These are phyloP conservation scores for Sinocyclocheilus grahami DNA, from an alignment of 2,113 vertebrate species.

Conservation along the genomic window DNA sequence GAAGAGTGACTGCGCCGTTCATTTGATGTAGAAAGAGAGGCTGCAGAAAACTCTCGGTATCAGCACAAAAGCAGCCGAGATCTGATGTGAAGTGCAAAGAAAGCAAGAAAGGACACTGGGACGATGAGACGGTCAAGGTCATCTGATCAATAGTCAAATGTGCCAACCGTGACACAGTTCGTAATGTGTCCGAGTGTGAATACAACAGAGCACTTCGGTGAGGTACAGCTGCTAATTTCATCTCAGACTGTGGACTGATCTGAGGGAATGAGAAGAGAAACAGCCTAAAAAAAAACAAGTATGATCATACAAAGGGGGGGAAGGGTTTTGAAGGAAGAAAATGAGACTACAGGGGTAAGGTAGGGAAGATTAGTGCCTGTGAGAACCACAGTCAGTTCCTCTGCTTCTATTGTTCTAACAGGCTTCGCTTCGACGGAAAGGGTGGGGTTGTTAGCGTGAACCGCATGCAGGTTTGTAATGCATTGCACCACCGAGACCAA, in stretches of 20 bases:
- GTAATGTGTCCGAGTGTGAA: not conserved
- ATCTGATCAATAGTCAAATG: slow-evolving; percentile 24
- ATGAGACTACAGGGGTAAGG: slow-evolving; percentile 20
- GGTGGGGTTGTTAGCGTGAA: slow-evolving; percentile 12
- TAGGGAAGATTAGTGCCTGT: slow-evolving; percentile 16
- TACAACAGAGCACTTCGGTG: too few species aligned
- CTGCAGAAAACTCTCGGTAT: not conserved
- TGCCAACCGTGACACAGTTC: not conserved
- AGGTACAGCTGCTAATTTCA: slow-evolving; percentile 12
- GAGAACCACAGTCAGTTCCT: slow-evolving; percentile 20
- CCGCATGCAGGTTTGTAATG: slow-evolving; percentile 20
- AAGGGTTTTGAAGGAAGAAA: slow-evolving; percentile 27
- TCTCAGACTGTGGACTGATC: not conserved
- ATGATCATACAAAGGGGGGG: slow-evolving; percentile 14
- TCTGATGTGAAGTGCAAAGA: slow-evolving; percentile 16
- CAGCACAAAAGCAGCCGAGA: slow-evolving; percentile 15
- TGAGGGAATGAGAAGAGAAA: slow-evolving; percentile 9
- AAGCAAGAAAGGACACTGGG: not conserved
- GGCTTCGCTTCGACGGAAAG: not conserved
- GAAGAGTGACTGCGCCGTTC: not conserved
- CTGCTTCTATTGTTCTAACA: slow-evolving; percentile 12
- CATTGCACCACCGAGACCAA: slow-evolving; percentile 28
- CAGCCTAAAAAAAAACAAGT: not conserved
- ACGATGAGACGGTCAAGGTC: slow-evolving; percentile 20
- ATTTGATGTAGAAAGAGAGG: slow-evolving; percentile 7